phyloP scores from a whole-genome alignment of 2,113 vertebrate genomes.

The Periophthalmodon schlosseri region DNA sequence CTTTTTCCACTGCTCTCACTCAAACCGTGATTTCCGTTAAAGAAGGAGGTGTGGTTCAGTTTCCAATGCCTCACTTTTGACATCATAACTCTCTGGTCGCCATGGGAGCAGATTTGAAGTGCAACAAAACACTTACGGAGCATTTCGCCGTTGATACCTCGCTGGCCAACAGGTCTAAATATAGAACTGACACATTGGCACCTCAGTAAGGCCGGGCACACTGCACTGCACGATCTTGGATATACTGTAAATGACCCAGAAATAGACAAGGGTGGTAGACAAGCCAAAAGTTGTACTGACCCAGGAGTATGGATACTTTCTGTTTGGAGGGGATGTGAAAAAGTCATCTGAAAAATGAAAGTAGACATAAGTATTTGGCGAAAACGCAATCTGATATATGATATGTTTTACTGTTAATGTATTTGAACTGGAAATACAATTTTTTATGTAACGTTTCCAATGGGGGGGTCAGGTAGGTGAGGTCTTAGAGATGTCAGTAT shows the following conservation, averaged over 20 bases:
- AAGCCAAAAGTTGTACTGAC: too few species aligned
- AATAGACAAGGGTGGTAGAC: neutral
- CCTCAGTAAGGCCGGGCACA: slow-evolving; percentile 19
- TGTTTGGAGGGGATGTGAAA: too few species aligned
- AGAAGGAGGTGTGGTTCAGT: slow-evolving; percentile 50
- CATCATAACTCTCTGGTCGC: slow-evolving; percentile 57
- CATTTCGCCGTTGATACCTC: slow-evolving; percentile 41
- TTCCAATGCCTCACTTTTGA: slow-evolving; percentile 60
- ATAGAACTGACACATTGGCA: slow-evolving; percentile 52
- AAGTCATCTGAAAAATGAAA: too few species aligned
- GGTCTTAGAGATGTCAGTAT: too few species aligned
- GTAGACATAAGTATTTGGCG: too few species aligned
- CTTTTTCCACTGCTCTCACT: slow-evolving; percentile 56
- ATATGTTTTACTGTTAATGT: too few species aligned
- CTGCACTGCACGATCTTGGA: neutral
- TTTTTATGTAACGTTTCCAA: too few species aligned
- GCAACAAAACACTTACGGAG: slow-evolving; percentile 67
- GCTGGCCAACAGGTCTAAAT: slow-evolving; percentile 65
- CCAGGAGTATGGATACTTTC: too few species aligned
- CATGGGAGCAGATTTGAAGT: slow-evolving; percentile 67
- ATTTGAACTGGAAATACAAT: too few species aligned
- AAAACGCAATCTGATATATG: too few species aligned
- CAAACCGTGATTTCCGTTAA: slow-evolving; percentile 36
- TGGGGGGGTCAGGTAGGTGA: too few species aligned
- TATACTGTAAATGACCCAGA: neutral